A percentile compares a stretch with the other conserved stretches of the same genome.
These are phyloP conservation scores for Rhyacophila brunnea DNA, from an alignment of 1,140 invertebrate species.

Conservation along the genomic window DNA sequence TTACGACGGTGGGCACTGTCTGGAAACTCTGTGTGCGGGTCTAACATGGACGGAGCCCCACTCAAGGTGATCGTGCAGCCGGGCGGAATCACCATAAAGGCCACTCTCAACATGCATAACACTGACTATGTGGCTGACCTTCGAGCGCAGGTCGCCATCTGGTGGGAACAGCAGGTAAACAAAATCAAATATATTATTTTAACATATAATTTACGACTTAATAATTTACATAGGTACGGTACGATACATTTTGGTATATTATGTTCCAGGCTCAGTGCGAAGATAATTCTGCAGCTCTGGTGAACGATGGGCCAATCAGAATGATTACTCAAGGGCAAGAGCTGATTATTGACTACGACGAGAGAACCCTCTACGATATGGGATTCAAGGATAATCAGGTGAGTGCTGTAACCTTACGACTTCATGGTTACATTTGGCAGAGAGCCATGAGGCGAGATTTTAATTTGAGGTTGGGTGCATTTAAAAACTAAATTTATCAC, in stretches of 20 bases:
- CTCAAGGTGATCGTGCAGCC: slow-evolving; percentile 81
- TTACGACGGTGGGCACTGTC: slow-evolving; percentile 81
- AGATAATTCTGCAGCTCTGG: slow-evolving; percentile 59
- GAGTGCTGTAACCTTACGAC: too few species aligned
- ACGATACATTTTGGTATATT: too few species aligned
- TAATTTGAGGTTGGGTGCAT: too few species aligned
- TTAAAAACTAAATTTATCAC: too few species aligned
- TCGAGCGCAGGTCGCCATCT: slow-evolving; percentile 88
- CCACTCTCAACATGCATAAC: slow-evolving; percentile 70
- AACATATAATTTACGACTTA: too few species aligned
- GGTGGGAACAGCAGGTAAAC: slow-evolving; percentile 70
- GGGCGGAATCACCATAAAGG: slow-evolving; percentile 78
- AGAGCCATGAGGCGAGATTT: too few species aligned
- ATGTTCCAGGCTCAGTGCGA: slow-evolving; percentile 50
- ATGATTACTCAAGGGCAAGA: slow-evolving; percentile 95
- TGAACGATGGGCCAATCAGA: slow-evolving; percentile 79
- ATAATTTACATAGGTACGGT: too few species aligned
- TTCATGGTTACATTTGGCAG: too few species aligned
- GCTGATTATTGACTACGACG: slow-evolving; percentile 89
- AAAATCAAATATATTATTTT: background rate
- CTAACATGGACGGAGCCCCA: slow-evolving; percentile 46
- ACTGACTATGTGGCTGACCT: slow-evolving; percentile 87
- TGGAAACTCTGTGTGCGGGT: slow-evolving; percentile 53
- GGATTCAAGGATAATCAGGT: slow-evolving; percentile 86
- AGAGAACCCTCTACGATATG: slow-evolving; percentile 84